phyloP scores from a whole-genome alignment of 2,113 vertebrate species.

The Mellivora capensis region DNA sequence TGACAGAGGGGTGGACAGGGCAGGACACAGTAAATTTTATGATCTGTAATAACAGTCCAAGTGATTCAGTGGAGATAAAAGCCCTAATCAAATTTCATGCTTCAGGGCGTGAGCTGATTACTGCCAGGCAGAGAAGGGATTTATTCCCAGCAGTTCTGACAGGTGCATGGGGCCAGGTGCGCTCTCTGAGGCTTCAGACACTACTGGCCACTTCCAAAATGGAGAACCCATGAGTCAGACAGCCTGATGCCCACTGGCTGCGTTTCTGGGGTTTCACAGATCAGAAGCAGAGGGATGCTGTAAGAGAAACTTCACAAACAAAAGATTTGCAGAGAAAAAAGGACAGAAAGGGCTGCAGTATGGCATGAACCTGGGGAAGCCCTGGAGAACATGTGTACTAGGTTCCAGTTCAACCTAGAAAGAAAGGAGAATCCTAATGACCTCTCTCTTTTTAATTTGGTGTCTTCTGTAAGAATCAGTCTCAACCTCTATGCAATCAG shows the following conservation, averaged over 20 bases:
- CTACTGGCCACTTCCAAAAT: slow-evolving; percentile 1
- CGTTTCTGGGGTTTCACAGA: background rate
- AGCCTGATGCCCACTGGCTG: background rate
- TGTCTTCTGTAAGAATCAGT: background rate
- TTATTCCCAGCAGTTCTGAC: slow-evolving; percentile 55
- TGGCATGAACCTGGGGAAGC: background rate
- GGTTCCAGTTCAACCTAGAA: background rate
- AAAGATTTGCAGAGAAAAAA: background rate
- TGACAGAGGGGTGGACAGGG: slow-evolving; percentile 17
- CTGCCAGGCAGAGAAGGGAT: slow-evolving; percentile 34
- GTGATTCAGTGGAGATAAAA: slow-evolving; percentile 62
- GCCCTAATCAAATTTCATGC: slow-evolving; percentile 75
- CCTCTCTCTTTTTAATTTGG: background rate
- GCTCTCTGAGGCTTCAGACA: slow-evolving; percentile 11
- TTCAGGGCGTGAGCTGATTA: slow-evolving; percentile 64
- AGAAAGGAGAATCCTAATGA: background rate
- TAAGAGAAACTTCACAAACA: background rate
- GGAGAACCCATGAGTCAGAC: background rate
- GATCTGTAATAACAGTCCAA: slow-evolving; percentile 40
- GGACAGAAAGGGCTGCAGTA: background rate
- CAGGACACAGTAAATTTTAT: slow-evolving; percentile 52
- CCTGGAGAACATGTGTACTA: background rate
- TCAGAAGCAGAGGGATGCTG: background rate
- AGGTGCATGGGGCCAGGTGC: background rate
- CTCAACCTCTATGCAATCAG: background rate